phyloP scores from a whole-genome alignment of 2,888 invertebrate genomes.

The Allacma fusca region DNA sequence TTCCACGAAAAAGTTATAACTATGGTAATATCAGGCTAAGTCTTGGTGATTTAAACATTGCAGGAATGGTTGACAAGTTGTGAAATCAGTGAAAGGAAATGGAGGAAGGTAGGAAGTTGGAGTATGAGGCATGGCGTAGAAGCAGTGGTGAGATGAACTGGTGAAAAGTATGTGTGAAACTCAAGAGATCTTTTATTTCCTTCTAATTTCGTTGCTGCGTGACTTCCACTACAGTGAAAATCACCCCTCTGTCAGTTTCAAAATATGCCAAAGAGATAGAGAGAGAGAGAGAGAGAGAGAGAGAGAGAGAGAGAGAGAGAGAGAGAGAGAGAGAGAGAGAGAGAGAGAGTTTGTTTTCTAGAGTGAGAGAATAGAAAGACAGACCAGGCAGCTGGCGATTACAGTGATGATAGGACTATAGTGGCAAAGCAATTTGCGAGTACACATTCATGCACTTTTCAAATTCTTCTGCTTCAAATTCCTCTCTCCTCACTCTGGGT shows the following conservation, averaged over 20 bases:
- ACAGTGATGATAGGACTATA: background rate
- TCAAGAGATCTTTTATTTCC: background rate
- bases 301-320: background rate
- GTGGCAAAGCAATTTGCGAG: background rate
- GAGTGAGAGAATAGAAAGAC: background rate
- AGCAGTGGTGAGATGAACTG: too few relatives aligned
- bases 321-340: background rate
- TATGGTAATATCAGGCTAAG: too few relatives aligned
- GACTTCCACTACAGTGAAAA: background rate
- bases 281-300: background rate
- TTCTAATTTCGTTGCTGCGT: background rate
- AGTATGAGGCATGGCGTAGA: too few relatives aligned
- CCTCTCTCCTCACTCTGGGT: background rate
- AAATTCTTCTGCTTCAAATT: background rate
- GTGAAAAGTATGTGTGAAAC: background rate
- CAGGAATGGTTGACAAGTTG: background rate
- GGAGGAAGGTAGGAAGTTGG: background rate
- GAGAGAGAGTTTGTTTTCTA: background rate
- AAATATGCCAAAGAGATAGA: background rate
- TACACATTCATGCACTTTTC: slow-evolving; percentile 1
- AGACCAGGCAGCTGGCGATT: slow-evolving; percentile 8
- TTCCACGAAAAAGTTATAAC: too few relatives aligned
- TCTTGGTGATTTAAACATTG: background rate
- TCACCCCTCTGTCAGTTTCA: background rate
- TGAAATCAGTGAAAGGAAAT: background rate